Base-by-base conservation (phyloP, 2,113 vertebrate genomes). In the Passer montanus region DNA sequence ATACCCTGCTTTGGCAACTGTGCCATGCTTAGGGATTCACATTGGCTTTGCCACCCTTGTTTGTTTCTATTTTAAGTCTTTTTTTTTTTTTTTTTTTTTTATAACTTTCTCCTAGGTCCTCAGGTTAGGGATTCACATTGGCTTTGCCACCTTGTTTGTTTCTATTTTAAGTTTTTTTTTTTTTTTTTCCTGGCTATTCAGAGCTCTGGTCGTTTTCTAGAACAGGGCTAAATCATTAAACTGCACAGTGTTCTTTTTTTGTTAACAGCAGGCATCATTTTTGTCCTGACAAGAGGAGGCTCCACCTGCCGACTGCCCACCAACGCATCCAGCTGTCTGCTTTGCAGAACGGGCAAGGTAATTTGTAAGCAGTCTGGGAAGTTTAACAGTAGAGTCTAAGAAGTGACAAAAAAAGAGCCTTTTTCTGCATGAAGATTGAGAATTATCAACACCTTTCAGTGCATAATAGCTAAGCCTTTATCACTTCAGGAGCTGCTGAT, bases 401-500 rank as follows among this genome's bases (percentile, higher is more conserved):
- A 97, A 98, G 97, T 98, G 97, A 97, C 98, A 98, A 98, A 98
- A 78, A 98, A 95, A 97, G 93, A 96, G 76, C 94, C 95, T 95
- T 97, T 98, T 98, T 97, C 97, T 97, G 97, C 97, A 97, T 97
- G 97, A 98, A 98, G 98, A 98, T 98, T 98, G 98, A 98, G 98
- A 98, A 98, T 98, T 98, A 98, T 98, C 98, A 98, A 98, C 98
- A 98, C 97, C 97, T 98, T 98, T 98, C 91, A 95, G 97, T 97
- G 97, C 97, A 98, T 98, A 98, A 98, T 98, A 98, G 98, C 98
- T 98, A 98, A 98, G 98, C 97, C 98, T 98, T 98, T 98, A 98
- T 98, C 98, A 98, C 98, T 98, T 98, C 97, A 98, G 97, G 97
- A 98, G 96, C 98, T 97, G 98, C 97, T 98, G 98, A 98, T 98